Evolutionary conservation across 2,888 invertebrate genomes (phyloP).

Genomic region (Troglohyphantes excavatus): DNA sequence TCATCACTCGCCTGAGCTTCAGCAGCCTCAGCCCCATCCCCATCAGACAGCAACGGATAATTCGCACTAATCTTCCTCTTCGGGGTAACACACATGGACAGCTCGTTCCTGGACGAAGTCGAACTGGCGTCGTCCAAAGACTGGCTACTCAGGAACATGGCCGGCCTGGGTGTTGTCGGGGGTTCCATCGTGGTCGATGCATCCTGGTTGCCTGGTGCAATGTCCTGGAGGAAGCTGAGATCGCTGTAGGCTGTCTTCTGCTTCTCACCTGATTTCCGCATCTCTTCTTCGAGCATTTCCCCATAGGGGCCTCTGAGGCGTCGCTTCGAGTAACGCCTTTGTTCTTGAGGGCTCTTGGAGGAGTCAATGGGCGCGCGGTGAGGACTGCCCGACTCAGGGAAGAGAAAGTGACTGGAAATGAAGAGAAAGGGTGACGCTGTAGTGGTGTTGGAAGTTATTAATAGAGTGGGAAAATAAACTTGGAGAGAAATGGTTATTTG

Average conservation of each 20-base stretch:
- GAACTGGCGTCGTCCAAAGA: slow-evolving; percentile 72
- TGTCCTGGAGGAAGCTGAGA: slow-evolving; percentile 75
- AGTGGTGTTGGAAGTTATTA: too few species aligned
- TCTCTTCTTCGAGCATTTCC: slow-evolving; percentile 80
- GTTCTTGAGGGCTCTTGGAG: slow-evolving; percentile 79
- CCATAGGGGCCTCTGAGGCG: slow-evolving; percentile 79
- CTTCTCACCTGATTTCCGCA: slow-evolving; percentile 78
- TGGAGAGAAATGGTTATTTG: too few species aligned
- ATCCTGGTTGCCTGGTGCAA: slow-evolving; percentile 10
- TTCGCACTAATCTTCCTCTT: slow-evolving; percentile 76
- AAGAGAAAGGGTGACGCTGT: background rate
- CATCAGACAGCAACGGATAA: slow-evolving; percentile 63
- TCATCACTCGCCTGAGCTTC: background rate
- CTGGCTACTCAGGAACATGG: slow-evolving; percentile 75
- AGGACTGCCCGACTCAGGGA: slow-evolving; percentile 52
- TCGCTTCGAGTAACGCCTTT: slow-evolving; percentile 78
- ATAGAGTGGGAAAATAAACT: too few species aligned
- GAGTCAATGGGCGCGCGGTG: slow-evolving; percentile 64
- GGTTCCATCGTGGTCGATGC: background rate
- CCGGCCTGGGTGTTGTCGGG: slow-evolving; percentile 32
- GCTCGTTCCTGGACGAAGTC: slow-evolving; percentile 28
- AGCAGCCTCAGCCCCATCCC: too few species aligned
- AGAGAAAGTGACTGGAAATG: slow-evolving; percentile 48
- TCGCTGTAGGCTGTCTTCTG: slow-evolving; percentile 44
- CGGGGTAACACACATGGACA: slow-evolving; percentile 44